Conservation (phyloP, 2,797 vertebrate genomes). For the Xyrichtys novacula region DNA sequence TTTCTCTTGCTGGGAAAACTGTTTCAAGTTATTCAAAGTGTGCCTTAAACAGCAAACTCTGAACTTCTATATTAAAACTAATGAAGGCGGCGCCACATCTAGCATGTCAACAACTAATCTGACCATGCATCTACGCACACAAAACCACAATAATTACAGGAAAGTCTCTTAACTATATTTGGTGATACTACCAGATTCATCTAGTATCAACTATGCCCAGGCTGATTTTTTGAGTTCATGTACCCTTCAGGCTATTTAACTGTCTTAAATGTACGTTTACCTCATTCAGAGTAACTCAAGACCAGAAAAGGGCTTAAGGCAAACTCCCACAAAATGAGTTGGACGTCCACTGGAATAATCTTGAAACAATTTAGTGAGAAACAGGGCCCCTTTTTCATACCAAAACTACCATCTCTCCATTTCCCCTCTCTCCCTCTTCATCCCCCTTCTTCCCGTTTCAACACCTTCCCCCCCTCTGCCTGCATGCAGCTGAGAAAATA, state of each 20-base stretch:
- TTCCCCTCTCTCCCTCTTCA: constrained; percentile 28
- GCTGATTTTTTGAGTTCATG: background rate
- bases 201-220: background rate
- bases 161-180: no score
- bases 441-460: constrained; percentile 40
- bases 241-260: background rate
- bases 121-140: no score
- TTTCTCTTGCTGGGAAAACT: no score
- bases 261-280: background rate
- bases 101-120: no score
- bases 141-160: no score
- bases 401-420: constrained; percentile 31
- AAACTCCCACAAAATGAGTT: constrained; percentile 16
- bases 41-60: no score
- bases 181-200: background rate
- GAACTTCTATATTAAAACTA: no score
- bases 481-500: constrained; percentile 85
- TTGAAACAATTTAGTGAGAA: constrained; percentile 70
- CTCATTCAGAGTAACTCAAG: background rate
- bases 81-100: no score
- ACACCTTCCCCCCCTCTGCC: constrained; percentile 42
- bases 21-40: no score
- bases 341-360: constrained; percentile 39
- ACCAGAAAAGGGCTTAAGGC: constrained; percentile 11
- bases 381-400: constrained; percentile 49